Evolutionary conservation across 2,113 vertebrate genomes (phyloP), one percentile per base, ranked within the genome.

Genomic region (Apaloderma vittatum): DNA sequence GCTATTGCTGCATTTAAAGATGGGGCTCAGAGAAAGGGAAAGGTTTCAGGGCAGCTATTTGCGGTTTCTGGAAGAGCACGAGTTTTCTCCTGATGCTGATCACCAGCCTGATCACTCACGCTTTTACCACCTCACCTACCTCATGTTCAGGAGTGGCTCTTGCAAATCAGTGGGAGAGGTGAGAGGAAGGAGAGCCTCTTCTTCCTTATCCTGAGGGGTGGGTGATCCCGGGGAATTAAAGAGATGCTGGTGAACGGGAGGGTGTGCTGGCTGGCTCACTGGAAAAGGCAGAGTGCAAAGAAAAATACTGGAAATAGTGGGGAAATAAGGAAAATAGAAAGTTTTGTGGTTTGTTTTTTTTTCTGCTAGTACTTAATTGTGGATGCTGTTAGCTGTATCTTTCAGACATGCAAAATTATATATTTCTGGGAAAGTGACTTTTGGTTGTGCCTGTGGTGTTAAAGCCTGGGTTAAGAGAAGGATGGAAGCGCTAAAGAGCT

Each of bases 141-240:
- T 30, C 20, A 34, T 4, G 26, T 13, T 49, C 13, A 21, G 71
- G 22, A 72, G 3, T 0, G 1, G 54, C 24, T 30, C 15, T 23
- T 27, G 4, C 6, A 15, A 45, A 8, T 3, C 0, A 3, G 12
- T 23, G 2, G 3, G 20, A n/a, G 49, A 12, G 37, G 9, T n/a
- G 3, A 5, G 18, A 29, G 24, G 62, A 20, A 4, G 46, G 34
- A 15, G 45, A 71, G 62, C 8, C 27, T 24, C 4, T 3, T 46
- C 37, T 30, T 2, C 26, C 22, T 16, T 2, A 8, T 37, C 37
- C 55, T 2, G 5, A 8, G 36, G 18, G 4, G 6, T 12, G 29
- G 17, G 46, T 22, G 49, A 48, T 5, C 40, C 36, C 17, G 8
- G 15, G 6, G 62, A 27, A 7, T 40, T 59, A 34, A 26, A 37